phyloP scores from a whole-genome alignment of 2,888 invertebrate genomes.

The Plagodis dolabraria region DNA sequence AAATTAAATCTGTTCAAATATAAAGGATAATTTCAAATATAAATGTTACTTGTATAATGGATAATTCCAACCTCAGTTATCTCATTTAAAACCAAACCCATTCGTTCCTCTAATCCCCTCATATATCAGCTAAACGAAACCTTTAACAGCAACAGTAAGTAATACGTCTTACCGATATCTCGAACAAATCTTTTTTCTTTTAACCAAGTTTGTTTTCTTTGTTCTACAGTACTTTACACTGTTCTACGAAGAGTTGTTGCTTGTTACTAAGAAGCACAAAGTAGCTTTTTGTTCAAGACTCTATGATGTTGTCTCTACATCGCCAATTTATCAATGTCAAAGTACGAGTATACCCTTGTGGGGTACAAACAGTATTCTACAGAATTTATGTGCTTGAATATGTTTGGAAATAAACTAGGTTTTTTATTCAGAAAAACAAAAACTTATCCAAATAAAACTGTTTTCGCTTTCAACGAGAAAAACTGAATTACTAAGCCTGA shows the following conservation, averaged over 20 bases:
- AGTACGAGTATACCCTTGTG: too few relatives aligned
- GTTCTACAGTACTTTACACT: conserved; percentile 6
- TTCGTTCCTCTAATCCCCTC: neutral
- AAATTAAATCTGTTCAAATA: too few relatives aligned
- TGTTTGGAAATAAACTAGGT: too few relatives aligned
- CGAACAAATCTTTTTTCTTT: conserved; percentile 23
- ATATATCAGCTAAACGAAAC: conserved; percentile 5
- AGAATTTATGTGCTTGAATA: too few relatives aligned
- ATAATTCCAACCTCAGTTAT: neutral
- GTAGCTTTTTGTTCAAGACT: conserved; percentile 20
- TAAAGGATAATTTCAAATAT: too few relatives aligned
- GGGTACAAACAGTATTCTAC: too few relatives aligned
- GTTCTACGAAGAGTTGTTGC: conserved; percentile 8
- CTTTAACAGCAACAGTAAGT: conserved; percentile 8
- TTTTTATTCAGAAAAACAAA: too few relatives aligned
- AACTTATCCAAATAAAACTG: too few relatives aligned
- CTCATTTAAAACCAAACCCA: conserved; percentile 2
- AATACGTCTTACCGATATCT: conserved; percentile 21
- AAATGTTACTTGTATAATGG: too few relatives aligned
- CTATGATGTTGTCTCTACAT: conserved; percentile 1
- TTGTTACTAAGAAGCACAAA: conserved; percentile 11
- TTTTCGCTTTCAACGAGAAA: too few relatives aligned
- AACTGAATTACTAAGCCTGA: too few relatives aligned
- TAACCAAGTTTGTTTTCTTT: conserved; percentile 17
- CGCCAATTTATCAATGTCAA: conserved; percentile 14